phyloP scores from a whole-genome alignment of 2,113 vertebrate genomes.

The Rousettus leschenaultii region DNA sequence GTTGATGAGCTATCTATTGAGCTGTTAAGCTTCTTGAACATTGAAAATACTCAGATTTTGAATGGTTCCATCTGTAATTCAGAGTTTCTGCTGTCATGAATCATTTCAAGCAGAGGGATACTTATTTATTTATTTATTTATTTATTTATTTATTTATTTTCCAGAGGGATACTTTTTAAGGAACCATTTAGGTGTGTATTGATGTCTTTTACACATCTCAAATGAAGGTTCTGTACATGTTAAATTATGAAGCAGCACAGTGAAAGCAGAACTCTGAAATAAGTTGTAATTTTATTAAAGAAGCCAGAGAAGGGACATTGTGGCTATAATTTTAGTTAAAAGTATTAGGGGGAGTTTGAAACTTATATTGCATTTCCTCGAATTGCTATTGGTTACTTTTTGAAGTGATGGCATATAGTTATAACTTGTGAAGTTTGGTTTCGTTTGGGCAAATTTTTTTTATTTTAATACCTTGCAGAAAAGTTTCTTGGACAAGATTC shows the following conservation, averaged over 20 bases:
- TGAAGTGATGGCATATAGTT: neutral
- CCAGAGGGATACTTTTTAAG: conserved; percentile 68
- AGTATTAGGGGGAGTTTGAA: conserved; percentile 50
- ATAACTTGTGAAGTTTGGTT: conserved; percentile 28
- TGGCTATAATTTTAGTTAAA: conserved; percentile 68
- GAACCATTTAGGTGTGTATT: conserved; percentile 72
- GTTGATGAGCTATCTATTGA: conserved; percentile 56
- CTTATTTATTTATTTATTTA: conserved; percentile 39
- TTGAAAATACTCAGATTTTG: conserved; percentile 72
- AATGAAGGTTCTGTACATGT: conserved; percentile 66
- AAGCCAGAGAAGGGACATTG: conserved; percentile 45
- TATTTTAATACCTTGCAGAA: conserved; percentile 37
- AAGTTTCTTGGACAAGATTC: conserved; percentile 26
- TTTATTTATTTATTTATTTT: no score
- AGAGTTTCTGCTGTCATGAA: conserved; percentile 70
- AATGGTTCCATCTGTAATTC: conserved; percentile 64
- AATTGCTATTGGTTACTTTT: neutral
- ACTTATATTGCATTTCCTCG: conserved; percentile 14
- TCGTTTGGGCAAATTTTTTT: conserved; percentile 28
- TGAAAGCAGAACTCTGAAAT: conserved; percentile 73
- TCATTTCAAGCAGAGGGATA: conserved; percentile 70
- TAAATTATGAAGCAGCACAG: conserved; percentile 61
- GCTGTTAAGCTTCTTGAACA: conserved; percentile 66
- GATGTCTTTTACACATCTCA: conserved; percentile 71
- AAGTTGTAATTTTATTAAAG: conserved; percentile 71